Conservation (phyloP, 2,888 invertebrate genomes). For the Nebria salina region DNA sequence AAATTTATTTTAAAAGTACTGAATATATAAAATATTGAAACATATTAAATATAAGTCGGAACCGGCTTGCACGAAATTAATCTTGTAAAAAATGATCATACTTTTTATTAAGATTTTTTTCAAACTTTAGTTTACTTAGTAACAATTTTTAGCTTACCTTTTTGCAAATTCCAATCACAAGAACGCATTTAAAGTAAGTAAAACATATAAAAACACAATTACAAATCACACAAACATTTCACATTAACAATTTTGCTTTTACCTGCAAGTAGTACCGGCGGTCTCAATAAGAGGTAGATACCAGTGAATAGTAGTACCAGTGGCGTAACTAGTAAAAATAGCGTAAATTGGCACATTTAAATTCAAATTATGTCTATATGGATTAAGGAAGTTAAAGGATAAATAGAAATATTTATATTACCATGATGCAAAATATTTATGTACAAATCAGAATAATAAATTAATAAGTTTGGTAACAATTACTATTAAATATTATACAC, state of each 20-base stretch:
- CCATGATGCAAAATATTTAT: neutral
- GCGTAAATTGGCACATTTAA: too few relatives aligned
- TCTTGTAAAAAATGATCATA: too few relatives aligned
- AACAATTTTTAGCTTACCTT: neutral
- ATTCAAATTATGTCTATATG: neutral
- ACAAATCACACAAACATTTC: neutral
- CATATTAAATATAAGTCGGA: neutral
- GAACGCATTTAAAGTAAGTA: neutral
- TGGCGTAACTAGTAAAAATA: too few relatives aligned
- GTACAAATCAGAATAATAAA: constrained; percentile 35
- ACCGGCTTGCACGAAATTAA: too few relatives aligned
- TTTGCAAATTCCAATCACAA: neutral
- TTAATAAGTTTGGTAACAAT: constrained; percentile 34
- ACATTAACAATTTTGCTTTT: neutral
- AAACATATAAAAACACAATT: neutral
- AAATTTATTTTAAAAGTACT: neutral
- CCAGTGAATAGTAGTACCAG: too few relatives aligned
- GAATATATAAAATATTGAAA: neutral
- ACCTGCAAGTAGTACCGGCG: neutral
- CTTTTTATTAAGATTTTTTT: too few relatives aligned
- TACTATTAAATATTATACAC: constrained; percentile 17
- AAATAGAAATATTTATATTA: neutral
- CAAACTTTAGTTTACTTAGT: too few relatives aligned
- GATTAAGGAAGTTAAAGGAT: neutral
- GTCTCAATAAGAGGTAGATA: too few relatives aligned